These are phyloP conservation scores for Andrena marginata DNA, from an alignment of 2,888 invertebrate genomes.

Conservation along the genomic window DNA sequence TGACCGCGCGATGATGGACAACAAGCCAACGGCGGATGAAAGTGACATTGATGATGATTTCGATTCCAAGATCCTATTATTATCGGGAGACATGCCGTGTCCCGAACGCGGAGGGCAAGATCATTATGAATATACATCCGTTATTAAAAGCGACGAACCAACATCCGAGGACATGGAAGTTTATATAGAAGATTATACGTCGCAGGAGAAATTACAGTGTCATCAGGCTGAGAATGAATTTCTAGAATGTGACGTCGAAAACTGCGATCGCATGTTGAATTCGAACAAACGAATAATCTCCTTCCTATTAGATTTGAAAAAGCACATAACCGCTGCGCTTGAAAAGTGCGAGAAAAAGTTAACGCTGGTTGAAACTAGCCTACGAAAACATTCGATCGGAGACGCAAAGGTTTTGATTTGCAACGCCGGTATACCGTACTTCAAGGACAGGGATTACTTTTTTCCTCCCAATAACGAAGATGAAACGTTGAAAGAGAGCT, in stretches of 20 bases:
- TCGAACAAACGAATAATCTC: slow-evolving; percentile 85
- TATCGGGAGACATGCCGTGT: neutral
- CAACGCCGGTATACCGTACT: slow-evolving; percentile 88
- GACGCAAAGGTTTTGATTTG: slow-evolving; percentile 56
- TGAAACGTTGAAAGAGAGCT: slow-evolving; percentile 84
- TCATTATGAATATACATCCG: neutral
- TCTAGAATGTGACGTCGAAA: neutral
- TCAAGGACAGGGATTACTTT: slow-evolving; percentile 88
- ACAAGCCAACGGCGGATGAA: too few relatives aligned
- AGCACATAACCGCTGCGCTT: slow-evolving; percentile 80
- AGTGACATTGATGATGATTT: slow-evolving; percentile 64
- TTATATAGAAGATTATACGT: neutral
- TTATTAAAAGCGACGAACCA: neutral
- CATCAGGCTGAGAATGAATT: neutral
- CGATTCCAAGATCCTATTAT: slow-evolving; percentile 32
- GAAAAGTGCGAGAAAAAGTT: slow-evolving; percentile 83
- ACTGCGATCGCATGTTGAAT: slow-evolving; percentile 77
- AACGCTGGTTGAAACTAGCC: slow-evolving; percentile 43
- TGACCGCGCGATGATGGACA: slow-evolving; percentile 62
- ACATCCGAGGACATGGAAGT: neutral
- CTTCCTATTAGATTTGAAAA: slow-evolving; percentile 82
- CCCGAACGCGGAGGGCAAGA: neutral
- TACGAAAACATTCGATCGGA: neutral
- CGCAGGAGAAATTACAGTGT: neutral
- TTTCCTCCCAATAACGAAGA: slow-evolving; percentile 88